phyloP scores from a whole-genome alignment of 2,113 vertebrate species.

The Podilymbus podiceps region DNA sequence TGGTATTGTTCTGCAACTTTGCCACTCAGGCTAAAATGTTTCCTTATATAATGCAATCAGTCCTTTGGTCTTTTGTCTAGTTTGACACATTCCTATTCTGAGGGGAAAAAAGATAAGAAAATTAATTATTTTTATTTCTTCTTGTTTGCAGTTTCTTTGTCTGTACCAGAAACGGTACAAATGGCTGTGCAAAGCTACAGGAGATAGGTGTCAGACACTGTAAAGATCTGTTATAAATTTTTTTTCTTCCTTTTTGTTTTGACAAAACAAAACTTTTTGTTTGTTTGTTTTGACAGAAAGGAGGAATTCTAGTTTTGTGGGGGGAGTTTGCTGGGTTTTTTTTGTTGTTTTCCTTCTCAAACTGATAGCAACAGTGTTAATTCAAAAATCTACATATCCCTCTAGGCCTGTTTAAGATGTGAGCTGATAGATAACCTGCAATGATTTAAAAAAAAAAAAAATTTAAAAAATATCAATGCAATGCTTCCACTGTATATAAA shows the following conservation, averaged over 20 bases:
- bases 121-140: not conserved
- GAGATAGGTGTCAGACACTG: slow-evolving; percentile 69
- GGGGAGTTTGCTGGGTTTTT: not conserved
- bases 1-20: not conserved
- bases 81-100: not conserved
- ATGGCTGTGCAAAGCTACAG: slow-evolving; percentile 73
- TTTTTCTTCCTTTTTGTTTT: not conserved
- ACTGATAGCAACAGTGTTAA: not conserved
- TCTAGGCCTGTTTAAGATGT: not conserved
- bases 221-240: not conserved
- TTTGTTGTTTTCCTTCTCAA: not conserved
- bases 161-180: slow-evolving; percentile 63
- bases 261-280: too few species aligned
- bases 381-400: not conserved
- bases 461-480: not conserved
- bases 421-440: not conserved
- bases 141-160: slow-evolving; percentile 68
- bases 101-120: not conserved
- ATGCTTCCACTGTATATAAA: not conserved
- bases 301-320: not conserved
- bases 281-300: not conserved
- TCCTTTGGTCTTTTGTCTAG: not conserved
- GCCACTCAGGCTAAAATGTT: not conserved
- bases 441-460: not conserved
- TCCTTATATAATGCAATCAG: not conserved